Conservation (phyloP, 2,888 invertebrate species). For the Spisula subtruncata region DNA sequence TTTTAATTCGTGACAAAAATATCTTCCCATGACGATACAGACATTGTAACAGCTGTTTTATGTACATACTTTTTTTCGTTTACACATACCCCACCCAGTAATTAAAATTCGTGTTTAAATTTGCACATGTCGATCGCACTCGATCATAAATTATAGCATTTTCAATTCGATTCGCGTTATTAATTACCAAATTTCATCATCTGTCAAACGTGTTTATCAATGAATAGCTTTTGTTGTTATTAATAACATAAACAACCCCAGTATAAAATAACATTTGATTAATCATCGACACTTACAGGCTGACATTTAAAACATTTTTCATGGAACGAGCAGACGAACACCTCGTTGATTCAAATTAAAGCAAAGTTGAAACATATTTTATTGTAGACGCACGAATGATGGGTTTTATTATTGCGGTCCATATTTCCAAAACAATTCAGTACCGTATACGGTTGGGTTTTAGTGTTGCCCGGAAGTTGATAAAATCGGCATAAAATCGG, state of each 20-base stretch:
- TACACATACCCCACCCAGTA: background rate
- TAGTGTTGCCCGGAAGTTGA: background rate
- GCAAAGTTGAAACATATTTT: background rate
- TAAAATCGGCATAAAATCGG: background rate
- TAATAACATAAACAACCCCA: background rate
- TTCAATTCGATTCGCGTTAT: constrained; percentile 1
- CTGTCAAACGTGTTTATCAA: background rate
- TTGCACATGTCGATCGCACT: background rate
- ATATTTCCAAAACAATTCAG: background rate
- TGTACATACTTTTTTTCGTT: background rate
- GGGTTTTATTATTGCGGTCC: background rate
- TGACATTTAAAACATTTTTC: constrained; percentile 22
- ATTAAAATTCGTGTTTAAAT: background rate
- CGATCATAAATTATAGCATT: background rate
- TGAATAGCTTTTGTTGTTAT: background rate
- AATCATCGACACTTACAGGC: background rate
- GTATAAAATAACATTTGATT: background rate
- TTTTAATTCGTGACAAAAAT: too few relatives aligned
- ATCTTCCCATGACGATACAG: background rate
- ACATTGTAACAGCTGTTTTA: background rate
- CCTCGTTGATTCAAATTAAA: background rate
- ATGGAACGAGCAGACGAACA: background rate
- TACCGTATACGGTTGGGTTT: background rate
- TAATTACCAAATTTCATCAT: background rate
- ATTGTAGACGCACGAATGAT: background rate